Evolutionary conservation across 2,888 invertebrate species (phyloP).

Genomic region (Cephus runcator): DNA sequence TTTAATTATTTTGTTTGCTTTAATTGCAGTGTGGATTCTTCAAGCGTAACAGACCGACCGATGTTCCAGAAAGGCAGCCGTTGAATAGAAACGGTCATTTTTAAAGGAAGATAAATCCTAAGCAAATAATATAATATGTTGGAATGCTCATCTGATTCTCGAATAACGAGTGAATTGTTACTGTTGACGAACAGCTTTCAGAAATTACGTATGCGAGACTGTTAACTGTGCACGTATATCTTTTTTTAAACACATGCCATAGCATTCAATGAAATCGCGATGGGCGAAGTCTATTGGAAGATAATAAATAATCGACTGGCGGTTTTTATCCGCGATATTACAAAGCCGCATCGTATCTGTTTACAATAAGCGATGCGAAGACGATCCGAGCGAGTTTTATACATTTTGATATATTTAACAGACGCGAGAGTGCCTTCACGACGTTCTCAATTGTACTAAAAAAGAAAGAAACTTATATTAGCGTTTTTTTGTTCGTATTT

Average conservation of each 20-base stretch:
- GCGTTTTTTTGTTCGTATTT: neutral
- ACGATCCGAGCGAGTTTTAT: slow-evolving; percentile 2
- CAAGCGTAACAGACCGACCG: slow-evolving; percentile 86
- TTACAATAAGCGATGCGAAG: neutral
- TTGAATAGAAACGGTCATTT: slow-evolving; percentile 78
- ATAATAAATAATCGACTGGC: neutral
- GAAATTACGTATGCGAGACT: neutral
- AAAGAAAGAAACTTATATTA: neutral
- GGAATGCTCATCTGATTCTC: neutral
- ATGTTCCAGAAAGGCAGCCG: slow-evolving; percentile 86
- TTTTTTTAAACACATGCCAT: neutral
- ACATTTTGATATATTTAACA: slow-evolving; percentile 10
- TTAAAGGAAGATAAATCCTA: slow-evolving; percentile 18
- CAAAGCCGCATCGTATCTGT: neutral
- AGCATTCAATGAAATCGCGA: neutral
- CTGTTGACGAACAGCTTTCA: neutral
- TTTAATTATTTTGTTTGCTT: slow-evolving; percentile 5
- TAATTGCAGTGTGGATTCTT: slow-evolving; percentile 87
- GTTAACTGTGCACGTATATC: neutral
- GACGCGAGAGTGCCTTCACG: slow-evolving; percentile 6
- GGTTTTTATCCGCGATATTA: neutral
- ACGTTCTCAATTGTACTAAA: neutral
- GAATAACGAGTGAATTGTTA: neutral
- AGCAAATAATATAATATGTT: neutral
- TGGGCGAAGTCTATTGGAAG: neutral